These are phyloP conservation scores for Rhineura floridana DNA, from an alignment of 2,113 vertebrate species.

Conservation along the genomic window DNA sequence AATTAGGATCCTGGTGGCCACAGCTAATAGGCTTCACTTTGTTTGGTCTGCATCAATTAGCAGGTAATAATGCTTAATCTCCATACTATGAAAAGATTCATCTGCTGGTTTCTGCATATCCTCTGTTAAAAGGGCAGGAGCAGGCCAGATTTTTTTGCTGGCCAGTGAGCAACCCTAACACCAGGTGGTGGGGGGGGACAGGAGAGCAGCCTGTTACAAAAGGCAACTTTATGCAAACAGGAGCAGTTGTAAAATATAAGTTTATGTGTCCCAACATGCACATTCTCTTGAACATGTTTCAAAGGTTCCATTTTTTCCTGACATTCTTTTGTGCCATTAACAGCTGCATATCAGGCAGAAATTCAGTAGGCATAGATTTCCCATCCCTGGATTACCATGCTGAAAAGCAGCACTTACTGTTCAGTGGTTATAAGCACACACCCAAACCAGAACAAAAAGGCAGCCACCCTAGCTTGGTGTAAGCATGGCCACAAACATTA, in stretches of 20 bases:
- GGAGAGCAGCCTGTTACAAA: not conserved
- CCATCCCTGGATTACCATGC: not conserved
- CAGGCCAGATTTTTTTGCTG: not conserved
- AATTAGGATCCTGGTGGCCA: not conserved
- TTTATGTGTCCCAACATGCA: not conserved
- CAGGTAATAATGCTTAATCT: not conserved
- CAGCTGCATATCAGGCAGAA: not conserved
- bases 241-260: not conserved
- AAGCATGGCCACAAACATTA: not conserved
- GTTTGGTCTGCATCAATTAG: not conserved
- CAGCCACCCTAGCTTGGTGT: not conserved
- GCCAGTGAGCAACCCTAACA: not conserved
- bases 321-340: not conserved
- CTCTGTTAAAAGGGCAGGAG: not conserved
- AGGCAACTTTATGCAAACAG: not conserved
- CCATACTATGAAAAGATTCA: not conserved
- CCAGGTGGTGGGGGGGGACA: too few species aligned
- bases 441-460: not conserved
- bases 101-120: not conserved
- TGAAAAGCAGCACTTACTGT: not conserved
- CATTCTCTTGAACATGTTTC: not conserved
- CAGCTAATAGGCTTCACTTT: not conserved
- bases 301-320: not conserved
- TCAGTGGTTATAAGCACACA: not conserved
- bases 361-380: not conserved